Evolutionary conservation across 2,797 vertebrate genomes (phyloP), one percentile per base, ranked within the genome.

Genomic region (Sebastes minor): DNA sequence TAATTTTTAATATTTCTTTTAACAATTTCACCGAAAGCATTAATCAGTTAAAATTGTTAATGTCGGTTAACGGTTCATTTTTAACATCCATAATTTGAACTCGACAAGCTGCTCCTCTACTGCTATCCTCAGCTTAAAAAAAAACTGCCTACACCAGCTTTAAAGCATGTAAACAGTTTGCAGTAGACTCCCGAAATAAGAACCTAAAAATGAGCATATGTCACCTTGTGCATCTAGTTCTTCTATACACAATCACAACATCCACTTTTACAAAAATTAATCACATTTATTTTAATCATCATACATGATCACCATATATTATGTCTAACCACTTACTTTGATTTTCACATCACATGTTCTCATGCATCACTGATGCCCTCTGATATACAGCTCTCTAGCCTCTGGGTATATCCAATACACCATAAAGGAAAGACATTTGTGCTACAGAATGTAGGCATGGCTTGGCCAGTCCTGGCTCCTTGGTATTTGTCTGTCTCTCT

Each of bases 391-490:
- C 83, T 82, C 81, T 87, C 81, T 88, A 90, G 64, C 83, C 81
- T 86, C 84, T 86, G 83, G 52, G 88, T 87, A 86, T 69, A 73
- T 86, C 83, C 86, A 84, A 87, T 81, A 91, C 92, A 89, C 81
- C 87, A 86, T 87, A 82, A 85, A 92, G 86, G 89, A 92, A 94
- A 93, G 89, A 95, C 92, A 89, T 88, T 86, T 89, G 88, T 92
- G 88, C 90, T 93, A 93, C 93, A 89, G 82, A 88, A 83, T 87
- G 86, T 91, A 91, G 93, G 89, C 92, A 91, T 90, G 89, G 91
- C 94, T 92, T 88, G 89, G 84, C 86, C 88, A 81, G 86, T 94
- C 86, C 91, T 76, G 88, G 93, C 90, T 92, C 86, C 86, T 84
- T 76, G 80, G 83, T 91, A 82, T 86, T 87, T 85, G 78, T 91